Base-by-base conservation (phyloP, 2,888 invertebrate genomes). In the Empis stercorea region DNA sequence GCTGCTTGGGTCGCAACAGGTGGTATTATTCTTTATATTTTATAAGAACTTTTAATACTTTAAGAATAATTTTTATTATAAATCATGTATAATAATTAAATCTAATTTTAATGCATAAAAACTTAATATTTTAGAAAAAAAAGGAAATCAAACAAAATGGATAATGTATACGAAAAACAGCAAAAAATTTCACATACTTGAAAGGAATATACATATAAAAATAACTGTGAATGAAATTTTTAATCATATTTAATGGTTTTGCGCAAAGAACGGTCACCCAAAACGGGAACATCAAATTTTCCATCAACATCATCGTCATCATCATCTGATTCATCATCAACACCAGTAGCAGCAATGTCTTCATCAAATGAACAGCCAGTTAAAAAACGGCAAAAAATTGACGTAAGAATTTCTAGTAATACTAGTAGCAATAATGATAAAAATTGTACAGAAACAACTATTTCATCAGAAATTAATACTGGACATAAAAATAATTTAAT, bases 351-450 rank as follows among this genome's bases (percentile, higher is more conserved):
- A 27, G 7, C 23, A 27, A 34, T 34, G 34, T 34, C 34, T 13
- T n/a, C 13, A n/a, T 80, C 78, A 62, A 80, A 79, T 57, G 83
- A 86, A 70, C 87, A 87, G 71, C 88, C 88, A 56, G 81, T 83
- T 58, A 87, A 85, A 65, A 88, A 88, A 73, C 82, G 87, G 64
- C 80, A 83, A 64, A 78, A 85, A 61, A 80, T 85, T 56, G 79
- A 81, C 2, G 10, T 11, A 16, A 43, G 20, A 14, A 46, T 43
- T 45, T 45, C 36, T 36, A 48, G 30, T 16, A 43, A 23, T 23
- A 47, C 14, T 13, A 48, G 17, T 30, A 37, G 39, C n/a, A 51
- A 47, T 46, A 54, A 45, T 52, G 45, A 41, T 36, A 53, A 54
- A 46, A 47, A 47, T 30, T 52, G 56, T 11, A 38, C 50, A 20